phyloP scores from a whole-genome alignment of 1,140 invertebrate species.

The Bombus vancouverensis region DNA sequence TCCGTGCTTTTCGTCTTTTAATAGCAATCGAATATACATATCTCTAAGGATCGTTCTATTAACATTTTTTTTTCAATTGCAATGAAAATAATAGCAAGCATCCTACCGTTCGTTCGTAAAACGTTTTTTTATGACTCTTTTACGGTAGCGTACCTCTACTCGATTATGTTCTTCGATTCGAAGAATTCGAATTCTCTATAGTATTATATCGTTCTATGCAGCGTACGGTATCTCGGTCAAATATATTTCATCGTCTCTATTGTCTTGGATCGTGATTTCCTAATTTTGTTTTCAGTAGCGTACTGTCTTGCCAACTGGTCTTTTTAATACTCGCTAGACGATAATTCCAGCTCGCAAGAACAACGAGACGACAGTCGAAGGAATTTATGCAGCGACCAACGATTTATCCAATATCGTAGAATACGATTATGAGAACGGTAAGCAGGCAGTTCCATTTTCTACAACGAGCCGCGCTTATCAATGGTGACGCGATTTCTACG shows the following conservation, averaged over 20 bases:
- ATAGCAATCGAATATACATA: neutral
- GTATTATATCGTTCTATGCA: neutral
- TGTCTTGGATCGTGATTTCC: neutral
- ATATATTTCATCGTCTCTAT: neutral
- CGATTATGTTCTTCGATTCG: neutral
- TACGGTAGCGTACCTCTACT: neutral
- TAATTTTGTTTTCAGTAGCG: neutral
- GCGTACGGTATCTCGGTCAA: neutral
- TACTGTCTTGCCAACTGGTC: constrained; percentile 1
- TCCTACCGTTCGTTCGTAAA: neutral
- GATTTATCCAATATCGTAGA: neutral
- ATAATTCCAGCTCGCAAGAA: neutral
- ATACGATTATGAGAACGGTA: neutral
- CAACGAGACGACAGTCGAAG: neutral
- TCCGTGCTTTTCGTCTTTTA: neutral
- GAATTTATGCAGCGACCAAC: neutral
- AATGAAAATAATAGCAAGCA: neutral
- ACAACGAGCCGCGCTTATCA: neutral
- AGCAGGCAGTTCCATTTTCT: neutral
- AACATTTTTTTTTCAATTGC: too few relatives aligned
- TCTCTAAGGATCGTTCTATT: neutral
- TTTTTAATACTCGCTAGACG: neutral
- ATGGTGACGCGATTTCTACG: constrained; percentile 15
- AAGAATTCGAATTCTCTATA: too few relatives aligned
- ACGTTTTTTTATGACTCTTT: neutral